These are phyloP conservation scores for Cepaea hortensis DNA, from an alignment of 2,888 invertebrate species.

Conservation along the genomic window DNA sequence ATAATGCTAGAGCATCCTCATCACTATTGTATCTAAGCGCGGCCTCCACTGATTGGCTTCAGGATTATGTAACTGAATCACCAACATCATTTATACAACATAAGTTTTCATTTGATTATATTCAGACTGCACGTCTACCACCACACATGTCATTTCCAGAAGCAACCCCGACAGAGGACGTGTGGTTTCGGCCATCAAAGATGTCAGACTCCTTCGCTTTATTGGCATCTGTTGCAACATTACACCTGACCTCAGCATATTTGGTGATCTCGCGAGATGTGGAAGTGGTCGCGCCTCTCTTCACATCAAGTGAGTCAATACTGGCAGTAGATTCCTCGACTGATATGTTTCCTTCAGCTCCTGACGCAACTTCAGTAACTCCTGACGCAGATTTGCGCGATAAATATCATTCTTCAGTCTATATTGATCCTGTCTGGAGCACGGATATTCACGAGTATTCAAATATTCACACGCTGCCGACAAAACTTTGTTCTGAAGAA, in stretches of 20 bases:
- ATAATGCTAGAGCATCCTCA: too few species aligned
- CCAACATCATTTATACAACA: neutral
- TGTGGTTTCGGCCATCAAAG: neutral
- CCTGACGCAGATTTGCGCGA: neutral
- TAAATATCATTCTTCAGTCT: too few species aligned
- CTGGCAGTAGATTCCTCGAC: neutral
- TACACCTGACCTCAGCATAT: neutral
- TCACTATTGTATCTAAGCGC: neutral
- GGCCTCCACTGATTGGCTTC: neutral
- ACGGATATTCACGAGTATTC: too few species aligned
- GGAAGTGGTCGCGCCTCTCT: neutral
- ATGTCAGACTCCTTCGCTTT: neutral
- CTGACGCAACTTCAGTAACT: neutral
- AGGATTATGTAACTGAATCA: neutral
- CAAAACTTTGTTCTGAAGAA: too few species aligned
- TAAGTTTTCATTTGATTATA: too few species aligned
- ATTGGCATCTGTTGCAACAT: neutral
- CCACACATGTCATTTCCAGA: neutral
- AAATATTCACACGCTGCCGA: too few species aligned
- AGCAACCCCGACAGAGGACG: neutral
- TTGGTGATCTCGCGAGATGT: slow-evolving; percentile 4
- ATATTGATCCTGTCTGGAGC: too few species aligned
- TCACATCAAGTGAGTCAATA: neutral
- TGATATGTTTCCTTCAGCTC: neutral
- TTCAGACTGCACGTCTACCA: neutral